Evolutionary conservation across 2,888 invertebrate genomes (phyloP).

Genomic region (Chaetogeoica ovagalla): DNA sequence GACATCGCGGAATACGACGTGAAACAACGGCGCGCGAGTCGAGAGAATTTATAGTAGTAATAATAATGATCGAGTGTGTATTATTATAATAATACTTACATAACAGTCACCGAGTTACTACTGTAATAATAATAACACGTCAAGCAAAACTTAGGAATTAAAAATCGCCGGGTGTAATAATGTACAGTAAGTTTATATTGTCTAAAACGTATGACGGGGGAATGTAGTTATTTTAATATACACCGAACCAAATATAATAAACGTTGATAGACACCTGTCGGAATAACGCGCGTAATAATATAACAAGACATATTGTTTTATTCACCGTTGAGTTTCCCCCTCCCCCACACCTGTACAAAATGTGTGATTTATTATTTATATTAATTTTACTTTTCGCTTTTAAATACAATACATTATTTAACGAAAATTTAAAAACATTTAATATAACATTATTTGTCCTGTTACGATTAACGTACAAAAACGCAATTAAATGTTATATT

Average conservation of each 20-base stretch:
- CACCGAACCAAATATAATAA: background rate
- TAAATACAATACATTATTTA: too few relatives aligned
- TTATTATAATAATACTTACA: too few relatives aligned
- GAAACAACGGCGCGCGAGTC: background rate
- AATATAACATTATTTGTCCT: too few relatives aligned
- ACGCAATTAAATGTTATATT: too few relatives aligned
- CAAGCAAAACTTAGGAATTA: conserved; percentile 4
- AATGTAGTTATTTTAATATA: background rate
- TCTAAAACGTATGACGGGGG: too few relatives aligned
- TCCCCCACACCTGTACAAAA: too few relatives aligned
- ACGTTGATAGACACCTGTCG: conserved; percentile 20
- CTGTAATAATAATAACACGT: background rate
- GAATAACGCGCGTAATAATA: background rate
- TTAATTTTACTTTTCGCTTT: too few relatives aligned
- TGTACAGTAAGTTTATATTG: too few relatives aligned
- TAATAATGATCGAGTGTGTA: too few relatives aligned
- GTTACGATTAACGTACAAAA: too few relatives aligned
- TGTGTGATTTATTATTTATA: too few relatives aligned
- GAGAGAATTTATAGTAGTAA: background rate
- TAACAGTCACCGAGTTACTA: background rate
- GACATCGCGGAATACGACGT: background rate
- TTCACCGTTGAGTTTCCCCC: background rate
- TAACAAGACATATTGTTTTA: background rate
- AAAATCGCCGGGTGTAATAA: background rate
- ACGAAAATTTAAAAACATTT: too few relatives aligned